phyloP scores from a whole-genome alignment of 2,797 vertebrate genomes.

The Rhinogobio ventralis region DNA sequence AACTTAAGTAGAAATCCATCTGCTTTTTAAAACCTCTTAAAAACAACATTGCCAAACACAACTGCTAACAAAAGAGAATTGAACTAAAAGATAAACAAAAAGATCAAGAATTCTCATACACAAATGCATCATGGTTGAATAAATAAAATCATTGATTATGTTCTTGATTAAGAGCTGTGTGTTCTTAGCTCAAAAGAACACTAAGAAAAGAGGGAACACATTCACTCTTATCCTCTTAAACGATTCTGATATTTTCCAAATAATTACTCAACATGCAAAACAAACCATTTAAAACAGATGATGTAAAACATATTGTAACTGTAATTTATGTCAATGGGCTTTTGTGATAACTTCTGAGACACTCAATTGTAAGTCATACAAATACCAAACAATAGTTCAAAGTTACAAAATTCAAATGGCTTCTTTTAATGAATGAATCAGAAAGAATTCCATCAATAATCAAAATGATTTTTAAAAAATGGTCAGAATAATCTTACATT shows the following conservation, averaged over 20 bases:
- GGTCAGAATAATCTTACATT: background rate
- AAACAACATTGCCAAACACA: constrained; percentile 35
- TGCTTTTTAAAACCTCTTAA: constrained; percentile 29
- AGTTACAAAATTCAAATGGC: constrained; percentile 3
- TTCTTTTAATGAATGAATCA: background rate
- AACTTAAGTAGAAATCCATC: constrained; percentile 10
- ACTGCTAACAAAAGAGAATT: constrained; percentile 11
- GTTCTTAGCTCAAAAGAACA: constrained; percentile 24
- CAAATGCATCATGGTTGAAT: background rate
- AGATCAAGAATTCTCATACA: constrained; percentile 26
- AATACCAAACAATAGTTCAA: background rate
- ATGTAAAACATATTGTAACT: background rate
- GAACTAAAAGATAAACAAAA: constrained; percentile 19
- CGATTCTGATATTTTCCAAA: background rate
- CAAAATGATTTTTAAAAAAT: constrained; percentile 7
- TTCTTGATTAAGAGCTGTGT: background rate
- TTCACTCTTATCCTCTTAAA: background rate
- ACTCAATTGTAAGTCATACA: background rate
- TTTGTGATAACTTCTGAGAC: background rate
- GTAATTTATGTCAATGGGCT: background rate
- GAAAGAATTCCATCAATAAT: background rate
- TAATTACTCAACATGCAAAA: background rate
- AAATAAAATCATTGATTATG: constrained; percentile 10
- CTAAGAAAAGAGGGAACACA: background rate
- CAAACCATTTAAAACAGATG: background rate